These are phyloP conservation scores for Rhynchotus rufescens DNA, from an alignment of 2,797 vertebrate genomes.

Conservation along the genomic window DNA sequence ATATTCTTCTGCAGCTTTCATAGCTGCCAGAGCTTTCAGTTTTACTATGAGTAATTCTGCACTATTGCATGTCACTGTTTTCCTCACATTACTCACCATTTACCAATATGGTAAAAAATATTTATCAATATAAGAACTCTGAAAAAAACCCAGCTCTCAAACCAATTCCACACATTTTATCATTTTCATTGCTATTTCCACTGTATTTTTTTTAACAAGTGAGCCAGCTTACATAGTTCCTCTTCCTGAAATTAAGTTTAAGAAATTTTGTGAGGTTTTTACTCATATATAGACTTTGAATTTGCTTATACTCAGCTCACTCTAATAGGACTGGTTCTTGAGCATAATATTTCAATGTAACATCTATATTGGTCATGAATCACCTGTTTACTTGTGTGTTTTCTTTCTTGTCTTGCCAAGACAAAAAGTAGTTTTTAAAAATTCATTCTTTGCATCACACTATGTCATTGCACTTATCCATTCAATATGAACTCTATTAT, in stretches of 20 bases:
- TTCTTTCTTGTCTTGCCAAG: not conserved
- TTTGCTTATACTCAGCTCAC: not conserved
- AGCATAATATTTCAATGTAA: not conserved
- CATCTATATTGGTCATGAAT: not conserved
- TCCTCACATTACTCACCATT: constrained; percentile 14
- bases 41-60: constrained; percentile 1
- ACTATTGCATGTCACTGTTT: constrained; percentile 15
- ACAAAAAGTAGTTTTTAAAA: not conserved
- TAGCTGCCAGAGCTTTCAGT: constrained; percentile 11
- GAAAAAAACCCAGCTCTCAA: constrained; percentile 36
- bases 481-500: not conserved
- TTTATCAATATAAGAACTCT: constrained; percentile 20
- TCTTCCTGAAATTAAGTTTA: not conserved
- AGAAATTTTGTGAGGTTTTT: not conserved
- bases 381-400: not conserved
- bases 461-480: not conserved
- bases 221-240: not conserved
- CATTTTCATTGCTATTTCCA: constrained; percentile 6
- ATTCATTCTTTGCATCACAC: not conserved
- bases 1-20: constrained; percentile 11
- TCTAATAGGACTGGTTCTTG: not conserved
- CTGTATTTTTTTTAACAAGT: constrained; percentile 8
- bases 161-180: constrained; percentile 29
- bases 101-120: not conserved
- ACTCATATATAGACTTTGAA: not conserved